phyloP scores from a whole-genome alignment of 2,888 invertebrate species.

The Amblyjoppa proteus region DNA sequence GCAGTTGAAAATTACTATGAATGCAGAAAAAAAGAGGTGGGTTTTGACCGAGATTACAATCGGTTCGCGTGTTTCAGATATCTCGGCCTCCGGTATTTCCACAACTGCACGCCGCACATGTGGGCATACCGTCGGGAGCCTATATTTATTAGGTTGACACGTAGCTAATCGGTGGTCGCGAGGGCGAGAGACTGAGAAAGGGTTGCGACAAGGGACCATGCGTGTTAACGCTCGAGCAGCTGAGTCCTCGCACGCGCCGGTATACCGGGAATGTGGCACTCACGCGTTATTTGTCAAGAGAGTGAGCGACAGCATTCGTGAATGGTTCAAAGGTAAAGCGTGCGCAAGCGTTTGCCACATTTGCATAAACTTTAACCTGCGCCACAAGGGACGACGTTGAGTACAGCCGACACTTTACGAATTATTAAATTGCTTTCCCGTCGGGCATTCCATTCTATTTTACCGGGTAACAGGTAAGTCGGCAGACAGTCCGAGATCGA shows the following conservation, averaged over 20 bases:
- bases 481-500: background rate
- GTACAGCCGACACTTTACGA: background rate
- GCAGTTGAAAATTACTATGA: conserved; percentile 2
- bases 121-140: conserved; percentile 1
- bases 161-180: conserved; percentile 57
- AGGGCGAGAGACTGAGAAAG: conserved; percentile 61
- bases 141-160: conserved; percentile 59
- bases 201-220: conserved; percentile 61
- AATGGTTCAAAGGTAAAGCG: conserved; percentile 41
- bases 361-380: conserved; percentile 25
- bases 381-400: background rate
- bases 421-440: background rate
- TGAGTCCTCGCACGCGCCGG: conserved; percentile 35
- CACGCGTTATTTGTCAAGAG: conserved; percentile 46
- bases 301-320: background rate
- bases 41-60: conserved; percentile 74
- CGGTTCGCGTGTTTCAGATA: conserved; percentile 76
- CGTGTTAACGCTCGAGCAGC: conserved; percentile 53
- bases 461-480: background rate
- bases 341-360: conserved; percentile 61
- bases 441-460: background rate
- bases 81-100: conserved; percentile 65
- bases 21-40: conserved; percentile 7
- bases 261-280: conserved; percentile 45
- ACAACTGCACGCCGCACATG: conserved; percentile 68